Conservation (phyloP, 1,140 invertebrate species). For the Drosophila pandora region DNA sequence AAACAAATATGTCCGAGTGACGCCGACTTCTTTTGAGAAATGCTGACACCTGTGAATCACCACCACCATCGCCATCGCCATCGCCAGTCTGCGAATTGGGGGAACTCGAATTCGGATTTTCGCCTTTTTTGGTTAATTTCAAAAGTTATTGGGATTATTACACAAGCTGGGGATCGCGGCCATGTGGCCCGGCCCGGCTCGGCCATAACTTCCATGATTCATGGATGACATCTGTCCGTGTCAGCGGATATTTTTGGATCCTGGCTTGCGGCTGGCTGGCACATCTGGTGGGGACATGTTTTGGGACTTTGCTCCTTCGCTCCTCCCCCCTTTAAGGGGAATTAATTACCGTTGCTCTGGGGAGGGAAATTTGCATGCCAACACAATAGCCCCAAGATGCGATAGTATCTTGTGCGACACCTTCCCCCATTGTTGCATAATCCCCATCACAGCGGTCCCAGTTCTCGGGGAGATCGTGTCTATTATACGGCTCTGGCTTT, state of each 20-base stretch:
- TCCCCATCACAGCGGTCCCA: neutral
- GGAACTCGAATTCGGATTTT: constrained; percentile 40
- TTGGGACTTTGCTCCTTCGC: no score
- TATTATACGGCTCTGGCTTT: no score
- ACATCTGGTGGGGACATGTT: neutral
- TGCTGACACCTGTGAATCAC: constrained; percentile 46
- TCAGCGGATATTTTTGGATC: neutral
- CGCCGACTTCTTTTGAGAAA: constrained; percentile 25
- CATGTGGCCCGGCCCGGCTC: neutral
- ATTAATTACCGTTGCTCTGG: neutral
- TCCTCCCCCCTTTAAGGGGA: no score
- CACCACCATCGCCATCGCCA: constrained; percentile 22
- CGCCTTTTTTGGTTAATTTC: constrained; percentile 56
- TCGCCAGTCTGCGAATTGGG: neutral
- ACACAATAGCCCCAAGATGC: no score
- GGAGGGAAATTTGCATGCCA: constrained; percentile 5
- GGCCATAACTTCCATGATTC: constrained; percentile 15
- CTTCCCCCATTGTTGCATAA: neutral
- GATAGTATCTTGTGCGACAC: no score
- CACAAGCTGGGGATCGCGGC: constrained; percentile 10
- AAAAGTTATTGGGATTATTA: constrained; percentile 44
- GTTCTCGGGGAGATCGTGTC: neutral
- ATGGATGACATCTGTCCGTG: constrained; percentile 2
- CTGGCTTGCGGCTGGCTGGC: neutral
- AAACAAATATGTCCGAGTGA: constrained; percentile 31